Base-by-base conservation (phyloP, 2,113 vertebrate species). In the Chionis minor region DNA sequence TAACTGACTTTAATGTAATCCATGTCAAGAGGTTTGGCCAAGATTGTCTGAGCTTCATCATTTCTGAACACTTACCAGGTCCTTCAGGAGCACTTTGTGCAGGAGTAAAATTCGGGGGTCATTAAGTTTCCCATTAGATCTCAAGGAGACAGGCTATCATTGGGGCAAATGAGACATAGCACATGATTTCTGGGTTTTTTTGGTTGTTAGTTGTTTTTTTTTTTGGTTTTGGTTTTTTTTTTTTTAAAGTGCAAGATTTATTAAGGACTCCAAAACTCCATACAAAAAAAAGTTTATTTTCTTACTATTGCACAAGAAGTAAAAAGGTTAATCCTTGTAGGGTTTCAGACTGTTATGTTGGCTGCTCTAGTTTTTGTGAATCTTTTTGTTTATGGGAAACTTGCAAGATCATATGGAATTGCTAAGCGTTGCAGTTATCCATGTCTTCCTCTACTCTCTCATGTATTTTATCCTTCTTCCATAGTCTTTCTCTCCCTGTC, bases 81-180 rank as follows among this genome's bases (percentile, higher is more conserved):
- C 92, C 92, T 96, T 91, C 95, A 93, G 87, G 92, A 94, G 72
- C 78, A 93, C 88, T 96, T 97, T 87, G 81, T 72, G 69, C 88
- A 59, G 88, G 85, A 97, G 81, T 87, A 72, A 56, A 95, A 96
- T 94, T 90, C 71, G 10, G 81, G 94, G 94, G 82, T 93, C 95
- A 83, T 96, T 94, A 93, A 95, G 81, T 91, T 94, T 96, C 90
- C 90, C 90, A 63, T 85, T 94, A 94, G 81, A 79, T 87, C 74
- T 88, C 77, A 91, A 84, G 92, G 94, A 95, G 90, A 90, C 88
- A 87, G 72, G 61, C 66, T 88, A 42, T 78, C 90, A 49, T 5
- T 69, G 93, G 87, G 81, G 71, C 91, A 66, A 27, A 45, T 66
- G 90, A 92, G 74, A 69, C 45, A 35, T 67, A 54, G 87, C 66